Evolutionary conservation across 2,113 vertebrate species (phyloP).

Genomic region (Bufo gargarizans): DNA sequence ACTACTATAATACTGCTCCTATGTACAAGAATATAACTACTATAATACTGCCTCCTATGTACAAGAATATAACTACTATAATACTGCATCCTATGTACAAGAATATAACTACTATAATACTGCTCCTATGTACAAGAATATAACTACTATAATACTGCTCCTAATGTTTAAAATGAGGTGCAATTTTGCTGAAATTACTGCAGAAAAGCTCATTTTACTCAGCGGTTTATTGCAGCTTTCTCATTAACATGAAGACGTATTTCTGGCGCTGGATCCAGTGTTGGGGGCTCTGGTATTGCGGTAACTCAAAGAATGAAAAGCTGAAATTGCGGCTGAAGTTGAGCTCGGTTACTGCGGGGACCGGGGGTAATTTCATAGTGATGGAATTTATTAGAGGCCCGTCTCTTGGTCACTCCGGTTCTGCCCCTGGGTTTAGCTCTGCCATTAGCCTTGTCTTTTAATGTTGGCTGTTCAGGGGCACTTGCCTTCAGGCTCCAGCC

Average conservation of each 20-base stretch:
- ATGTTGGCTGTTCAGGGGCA: neutral
- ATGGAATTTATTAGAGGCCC: neutral
- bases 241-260: constrained; percentile 69
- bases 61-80: constrained; percentile 6
- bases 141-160: too few relatives aligned
- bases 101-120: too few relatives aligned
- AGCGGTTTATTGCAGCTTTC: constrained; percentile 65
- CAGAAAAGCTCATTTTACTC: neutral
- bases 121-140: too few relatives aligned
- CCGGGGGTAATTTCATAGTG: constrained; percentile 66
- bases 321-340: constrained; percentile 81
- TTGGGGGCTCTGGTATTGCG: constrained; percentile 70
- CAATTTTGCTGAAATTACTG: too few relatives aligned
- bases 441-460: neutral
- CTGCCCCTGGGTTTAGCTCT: neutral
- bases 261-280: constrained; percentile 68
- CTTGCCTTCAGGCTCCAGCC: neutral
- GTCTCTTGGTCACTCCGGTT: constrained; percentile 37
- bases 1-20: too few relatives aligned
- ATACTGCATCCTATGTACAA: neutral
- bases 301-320: constrained; percentile 82
- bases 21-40: neutral
- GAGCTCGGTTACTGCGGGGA: constrained; percentile 73
- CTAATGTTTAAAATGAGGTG: too few relatives aligned
- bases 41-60: neutral